phyloP scores from a whole-genome alignment of 30 jellyfish, hydroid and myxozoan genomes.

The Clytia hemisphaerica region DNA sequence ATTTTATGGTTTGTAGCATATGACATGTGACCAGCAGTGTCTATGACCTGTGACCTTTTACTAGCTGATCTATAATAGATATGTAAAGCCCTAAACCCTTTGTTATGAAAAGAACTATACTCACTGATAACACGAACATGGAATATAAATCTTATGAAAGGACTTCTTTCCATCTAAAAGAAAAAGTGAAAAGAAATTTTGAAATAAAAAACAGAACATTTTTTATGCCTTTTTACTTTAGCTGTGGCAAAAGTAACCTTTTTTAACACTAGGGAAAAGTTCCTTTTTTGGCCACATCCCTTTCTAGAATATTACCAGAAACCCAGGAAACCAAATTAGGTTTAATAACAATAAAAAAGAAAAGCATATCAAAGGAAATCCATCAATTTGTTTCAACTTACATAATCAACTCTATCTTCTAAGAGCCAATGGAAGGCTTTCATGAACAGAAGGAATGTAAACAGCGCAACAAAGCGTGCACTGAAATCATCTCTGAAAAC shows the following conservation, averaged over 20 bases:
- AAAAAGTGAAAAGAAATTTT: not conserved
- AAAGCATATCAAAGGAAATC: not conserved
- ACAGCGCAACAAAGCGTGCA: slow-evolving; percentile 80
- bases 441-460: slow-evolving; percentile 71
- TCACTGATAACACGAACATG: slow-evolving; percentile 75
- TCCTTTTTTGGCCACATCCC: too few relatives aligned
- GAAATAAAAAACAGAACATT: too few relatives aligned
- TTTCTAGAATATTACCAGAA: not conserved
- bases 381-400: slow-evolving; percentile 15
- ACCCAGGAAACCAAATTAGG: not conserved
- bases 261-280: too few relatives aligned
- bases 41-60: too few relatives aligned
- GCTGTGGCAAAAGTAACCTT: too few relatives aligned
- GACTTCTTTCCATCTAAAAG: slow-evolving; percentile 91
- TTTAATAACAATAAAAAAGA: not conserved
- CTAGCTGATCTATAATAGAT: too few relatives aligned
- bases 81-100: too few relatives aligned
- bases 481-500: slow-evolving; percentile 96
- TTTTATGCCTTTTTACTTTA: too few relatives aligned
- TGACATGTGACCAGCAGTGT: too few relatives aligned
- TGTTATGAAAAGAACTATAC: too few relatives aligned
- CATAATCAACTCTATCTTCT: slow-evolving; percentile 95
- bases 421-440: slow-evolving; percentile 94
- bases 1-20: too few relatives aligned
- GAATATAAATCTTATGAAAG: slow-evolving; percentile 51